These are phyloP conservation scores for Phaonia tiefii DNA, from an alignment of 2,888 invertebrate genomes.

Conservation along the genomic window DNA sequence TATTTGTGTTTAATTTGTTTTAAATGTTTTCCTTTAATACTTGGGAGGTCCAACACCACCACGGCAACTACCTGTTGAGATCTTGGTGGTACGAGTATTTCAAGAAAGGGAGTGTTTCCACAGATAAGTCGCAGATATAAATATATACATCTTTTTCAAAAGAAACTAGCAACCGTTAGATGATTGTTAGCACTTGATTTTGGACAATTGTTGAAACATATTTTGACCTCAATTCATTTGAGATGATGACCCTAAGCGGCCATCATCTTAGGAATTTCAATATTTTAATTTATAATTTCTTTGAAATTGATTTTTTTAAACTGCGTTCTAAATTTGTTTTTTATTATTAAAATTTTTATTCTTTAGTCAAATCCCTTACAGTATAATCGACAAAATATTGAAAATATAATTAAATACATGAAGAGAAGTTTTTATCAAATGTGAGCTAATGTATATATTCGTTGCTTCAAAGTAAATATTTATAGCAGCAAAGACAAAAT, in stretches of 20 bases:
- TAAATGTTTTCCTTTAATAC: constrained; percentile 5
- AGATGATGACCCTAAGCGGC: constrained; percentile 4
- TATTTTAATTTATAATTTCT: background rate
- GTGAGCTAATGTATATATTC: too few relatives aligned
- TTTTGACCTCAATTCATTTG: background rate
- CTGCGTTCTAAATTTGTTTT: too few relatives aligned
- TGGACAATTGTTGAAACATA: background rate
- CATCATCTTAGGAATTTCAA: background rate
- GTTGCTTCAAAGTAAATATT: too few relatives aligned
- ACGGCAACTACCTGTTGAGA: constrained; percentile 54
- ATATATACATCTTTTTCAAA: background rate
- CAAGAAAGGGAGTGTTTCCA: constrained; percentile 41
- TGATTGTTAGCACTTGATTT: constrained; percentile 3
- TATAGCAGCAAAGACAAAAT: too few relatives aligned
- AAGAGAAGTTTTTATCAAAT: too few relatives aligned
- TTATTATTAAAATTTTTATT: too few relatives aligned
- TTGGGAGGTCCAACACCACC: constrained; percentile 11
- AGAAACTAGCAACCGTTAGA: constrained; percentile 5
- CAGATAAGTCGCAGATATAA: constrained; percentile 5
- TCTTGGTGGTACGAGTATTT: constrained; percentile 3
- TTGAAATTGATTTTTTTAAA: background rate
- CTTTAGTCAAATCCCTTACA: too few relatives aligned
- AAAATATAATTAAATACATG: too few relatives aligned
- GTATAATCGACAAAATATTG: too few relatives aligned
- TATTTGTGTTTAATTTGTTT: constrained; percentile 52